Base-by-base conservation (phyloP, 1,140 invertebrate species). In the Drosophila arawakana region DNA sequence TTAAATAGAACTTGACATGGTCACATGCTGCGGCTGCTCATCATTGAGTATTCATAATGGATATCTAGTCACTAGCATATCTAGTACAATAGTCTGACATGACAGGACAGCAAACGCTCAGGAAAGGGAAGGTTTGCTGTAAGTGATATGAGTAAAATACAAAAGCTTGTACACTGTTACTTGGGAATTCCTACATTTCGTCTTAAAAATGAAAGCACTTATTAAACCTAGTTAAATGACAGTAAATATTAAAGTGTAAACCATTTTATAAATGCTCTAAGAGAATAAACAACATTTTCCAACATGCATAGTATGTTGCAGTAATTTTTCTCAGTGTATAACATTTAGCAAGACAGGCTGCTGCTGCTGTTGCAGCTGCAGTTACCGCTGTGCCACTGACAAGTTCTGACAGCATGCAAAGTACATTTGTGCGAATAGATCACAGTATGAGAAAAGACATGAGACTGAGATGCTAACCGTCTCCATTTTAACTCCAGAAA, bases 361-460 rank as follows among this genome's bases (percentile, higher is more conserved):
- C 50, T 49, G 60, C 41, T 44, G 61, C 41, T 50, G 54, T 43
- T 72, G 69, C 69, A 52, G 58, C 13, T 13, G 61, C 63, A 67
- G 62, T 63, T 63, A 54, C 50, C 52, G 69, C 71, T 55, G 65
- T 41, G 41, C 25, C 43, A 57, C 49, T 74, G 72, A 69, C 72
- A 74, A 43, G 41, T 35, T 69, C 35, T 74, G 72, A 62, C 72
- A 74, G 72, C 69, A 50, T 58, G 69, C 69, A 72, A 66, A 72
- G 69, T 61, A 74, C 57, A 70, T 74, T 57, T 69, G 43, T 49
- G 39, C 35, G 71, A 41, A 68, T 67, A 73, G 62, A 67, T 73
- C 70, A 54, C 37, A 41, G 69, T n/a, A 43, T 58, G n/a, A 34
- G 5, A 15, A 30, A 1, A 37, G 21, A 15, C n/a, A 60, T 35